These are phyloP conservation scores for Ormyrus thymus DNA, from an alignment of 2,888 invertebrate species.

Conservation along the genomic window DNA sequence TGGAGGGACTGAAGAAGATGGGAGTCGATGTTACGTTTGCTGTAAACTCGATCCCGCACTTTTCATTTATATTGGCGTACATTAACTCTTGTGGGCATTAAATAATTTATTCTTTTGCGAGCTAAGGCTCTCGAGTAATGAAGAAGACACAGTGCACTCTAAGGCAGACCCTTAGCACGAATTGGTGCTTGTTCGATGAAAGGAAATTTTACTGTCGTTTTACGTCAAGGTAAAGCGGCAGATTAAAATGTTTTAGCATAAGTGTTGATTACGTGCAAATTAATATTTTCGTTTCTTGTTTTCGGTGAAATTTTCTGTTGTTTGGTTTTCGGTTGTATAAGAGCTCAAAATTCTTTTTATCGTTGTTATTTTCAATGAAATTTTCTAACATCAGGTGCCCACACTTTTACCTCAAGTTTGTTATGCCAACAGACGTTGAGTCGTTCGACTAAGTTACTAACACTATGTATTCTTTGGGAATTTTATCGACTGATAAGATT, in stretches of 20 bases:
- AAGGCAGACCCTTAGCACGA: too few species aligned
- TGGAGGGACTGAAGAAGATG: too few species aligned
- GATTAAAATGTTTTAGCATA: neutral
- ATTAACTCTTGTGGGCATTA: constrained; percentile 23
- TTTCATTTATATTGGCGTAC: neutral
- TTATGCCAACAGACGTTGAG: constrained; percentile 37
- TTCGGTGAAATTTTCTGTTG: neutral
- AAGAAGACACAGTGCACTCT: too few species aligned
- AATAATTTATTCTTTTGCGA: neutral
- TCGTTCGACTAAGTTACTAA: constrained; percentile 47
- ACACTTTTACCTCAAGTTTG: constrained; percentile 37
- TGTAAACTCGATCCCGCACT: neutral
- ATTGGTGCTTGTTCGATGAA: too few species aligned
- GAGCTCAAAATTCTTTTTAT: neutral
- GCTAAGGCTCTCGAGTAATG: neutral
- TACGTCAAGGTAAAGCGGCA: too few species aligned
- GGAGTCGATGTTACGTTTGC: too few species aligned
- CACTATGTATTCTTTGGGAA: constrained; percentile 28
- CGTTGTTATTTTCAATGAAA: constrained; percentile 46
- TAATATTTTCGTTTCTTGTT: neutral
- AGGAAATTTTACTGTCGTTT: too few species aligned
- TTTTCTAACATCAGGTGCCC: constrained; percentile 32
- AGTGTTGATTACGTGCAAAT: neutral
- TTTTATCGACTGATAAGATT: constrained; percentile 38
- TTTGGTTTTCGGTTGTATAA: neutral